Percentiles rank a stretch among this genome's conserved stretches.
phyloP scores from a whole-genome alignment of 2,113 vertebrate genomes.

The Cyanoliseus patagonus region DNA sequence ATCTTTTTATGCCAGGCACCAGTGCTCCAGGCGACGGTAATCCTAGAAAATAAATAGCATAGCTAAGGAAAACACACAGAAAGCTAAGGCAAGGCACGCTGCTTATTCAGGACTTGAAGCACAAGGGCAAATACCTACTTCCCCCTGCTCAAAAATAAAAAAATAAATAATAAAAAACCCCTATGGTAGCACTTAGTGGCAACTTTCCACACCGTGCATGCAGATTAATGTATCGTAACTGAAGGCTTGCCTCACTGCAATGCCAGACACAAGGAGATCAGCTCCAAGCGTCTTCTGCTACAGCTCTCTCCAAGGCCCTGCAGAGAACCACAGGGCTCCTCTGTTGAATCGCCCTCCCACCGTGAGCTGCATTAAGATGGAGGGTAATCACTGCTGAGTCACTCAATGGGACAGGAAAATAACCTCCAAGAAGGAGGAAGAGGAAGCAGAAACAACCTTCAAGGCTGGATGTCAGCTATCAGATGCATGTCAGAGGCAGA shows the following conservation, averaged over 20 bases:
- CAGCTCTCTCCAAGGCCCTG: not conserved
- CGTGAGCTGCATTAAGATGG: not conserved
- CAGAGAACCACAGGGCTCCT: not conserved
- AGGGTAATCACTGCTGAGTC: conserved; percentile 8
- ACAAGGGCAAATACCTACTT: not conserved
- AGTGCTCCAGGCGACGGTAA: not conserved
- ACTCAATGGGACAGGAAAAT: not conserved
- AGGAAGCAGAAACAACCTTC: not conserved
- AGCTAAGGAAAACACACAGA: not conserved
- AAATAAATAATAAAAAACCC: not conserved
- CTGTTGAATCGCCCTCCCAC: not conserved
- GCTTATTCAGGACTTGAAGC: not conserved
- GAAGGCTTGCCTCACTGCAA: not conserved
- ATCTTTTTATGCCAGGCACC: not conserved
- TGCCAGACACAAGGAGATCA: not conserved
- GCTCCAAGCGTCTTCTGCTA: not conserved
- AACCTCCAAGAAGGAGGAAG: not conserved
- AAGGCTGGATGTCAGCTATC: not conserved
- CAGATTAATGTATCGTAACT: rapidly evolving
- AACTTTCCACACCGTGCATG: not conserved
- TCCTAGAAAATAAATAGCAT: not conserved
- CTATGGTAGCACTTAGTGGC: not conserved
- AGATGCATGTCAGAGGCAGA: not conserved
- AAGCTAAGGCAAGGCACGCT: not conserved
- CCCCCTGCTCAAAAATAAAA: not conserved